phyloP scores from a whole-genome alignment of 2,113 vertebrate genomes.

The Anguilla japonica region DNA sequence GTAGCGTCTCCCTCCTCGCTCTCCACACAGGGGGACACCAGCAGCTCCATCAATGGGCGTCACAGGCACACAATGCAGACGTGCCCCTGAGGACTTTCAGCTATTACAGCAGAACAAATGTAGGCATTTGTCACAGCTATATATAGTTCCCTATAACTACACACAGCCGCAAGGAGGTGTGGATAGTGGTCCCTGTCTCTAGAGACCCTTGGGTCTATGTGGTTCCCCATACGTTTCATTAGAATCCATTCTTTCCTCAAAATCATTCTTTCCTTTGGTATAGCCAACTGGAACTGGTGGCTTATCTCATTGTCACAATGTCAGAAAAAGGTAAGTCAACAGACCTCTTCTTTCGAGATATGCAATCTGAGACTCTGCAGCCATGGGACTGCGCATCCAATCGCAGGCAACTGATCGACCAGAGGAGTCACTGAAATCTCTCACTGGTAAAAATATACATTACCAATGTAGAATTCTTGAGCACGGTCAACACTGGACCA shows the following conservation, averaged over 20 bases:
- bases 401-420: too few relatives aligned
- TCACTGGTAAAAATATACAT: too few relatives aligned
- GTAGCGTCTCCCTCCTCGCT: not conserved
- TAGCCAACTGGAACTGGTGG: too few relatives aligned
- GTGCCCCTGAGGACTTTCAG: constrained; percentile 56
- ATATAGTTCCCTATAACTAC: constrained; percentile 24
- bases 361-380: too few relatives aligned
- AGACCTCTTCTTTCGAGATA: too few relatives aligned
- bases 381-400: too few relatives aligned
- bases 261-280: too few relatives aligned
- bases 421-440: too few relatives aligned
- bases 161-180: not conserved
- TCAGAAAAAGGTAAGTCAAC: too few relatives aligned
- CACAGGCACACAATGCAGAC: constrained; percentile 17
- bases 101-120: constrained; percentile 65
- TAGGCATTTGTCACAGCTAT: constrained; percentile 62
- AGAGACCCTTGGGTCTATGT: not conserved
- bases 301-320: too few relatives aligned
- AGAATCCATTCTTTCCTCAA: not conserved
- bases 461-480: too few relatives aligned
- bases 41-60: constrained; percentile 8
- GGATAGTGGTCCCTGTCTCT: not conserved
- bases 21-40: not conserved
- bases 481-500: too few relatives aligned
- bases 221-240: not conserved